Conservation (phyloP, 2,113 vertebrate genomes). For the Dasyprocta punctata region DNA sequence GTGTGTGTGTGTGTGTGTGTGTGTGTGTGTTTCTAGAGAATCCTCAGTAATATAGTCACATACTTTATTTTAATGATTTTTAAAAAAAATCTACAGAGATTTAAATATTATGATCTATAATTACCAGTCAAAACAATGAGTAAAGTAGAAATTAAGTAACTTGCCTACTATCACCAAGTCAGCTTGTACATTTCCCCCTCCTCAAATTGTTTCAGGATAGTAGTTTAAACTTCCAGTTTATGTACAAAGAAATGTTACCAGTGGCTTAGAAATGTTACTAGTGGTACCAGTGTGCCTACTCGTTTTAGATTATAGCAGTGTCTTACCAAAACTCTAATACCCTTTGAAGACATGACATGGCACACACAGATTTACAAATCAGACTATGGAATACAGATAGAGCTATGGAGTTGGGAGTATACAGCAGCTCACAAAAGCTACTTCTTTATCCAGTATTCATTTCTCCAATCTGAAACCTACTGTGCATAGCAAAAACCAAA, state of each 20-base stretch:
- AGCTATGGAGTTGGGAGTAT: background rate
- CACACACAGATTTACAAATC: background rate
- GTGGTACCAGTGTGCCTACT: background rate
- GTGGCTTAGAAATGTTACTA: conserved; percentile 9
- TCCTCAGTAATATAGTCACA: background rate
- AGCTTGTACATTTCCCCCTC: background rate
- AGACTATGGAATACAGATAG: background rate
- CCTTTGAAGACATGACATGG: background rate
- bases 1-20: background rate
- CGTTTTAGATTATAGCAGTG: background rate
- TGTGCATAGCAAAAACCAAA: background rate
- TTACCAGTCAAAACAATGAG: background rate
- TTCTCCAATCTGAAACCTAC: conserved; percentile 12
- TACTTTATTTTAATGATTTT: background rate
- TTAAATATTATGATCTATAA: background rate
- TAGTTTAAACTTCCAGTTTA: background rate
- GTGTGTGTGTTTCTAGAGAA: background rate
- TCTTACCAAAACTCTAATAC: background rate
- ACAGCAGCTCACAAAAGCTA: conserved; percentile 8
- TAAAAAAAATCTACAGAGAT: background rate
- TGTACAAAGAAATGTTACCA: background rate
- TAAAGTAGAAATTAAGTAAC: background rate
- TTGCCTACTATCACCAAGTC: background rate
- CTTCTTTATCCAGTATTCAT: background rate
- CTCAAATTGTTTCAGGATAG: background rate